Base-by-base conservation (phyloP, 2,797 vertebrate species). In the Rhinoraja longicauda region DNA sequence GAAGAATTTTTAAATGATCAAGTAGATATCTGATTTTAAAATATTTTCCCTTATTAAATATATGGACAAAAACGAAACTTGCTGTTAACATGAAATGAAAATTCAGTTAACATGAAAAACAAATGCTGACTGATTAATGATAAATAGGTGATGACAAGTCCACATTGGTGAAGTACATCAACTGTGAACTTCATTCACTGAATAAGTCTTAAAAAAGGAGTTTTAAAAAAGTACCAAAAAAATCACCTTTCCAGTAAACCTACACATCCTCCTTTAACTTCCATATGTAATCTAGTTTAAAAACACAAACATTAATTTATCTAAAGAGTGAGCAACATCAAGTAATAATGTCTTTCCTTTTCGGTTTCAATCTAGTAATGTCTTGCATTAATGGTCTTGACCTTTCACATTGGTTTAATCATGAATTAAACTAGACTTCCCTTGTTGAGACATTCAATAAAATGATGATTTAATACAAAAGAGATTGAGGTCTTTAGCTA, bases 71-170 rank as follows among this genome's bases (percentile, higher is more conserved):
- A 29, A n/a, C 6, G 53, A 1, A 26, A 73, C 6, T 92, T 75
- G 24, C 90, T 29, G 39, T 26, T 29, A 92, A 24, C 53, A 92
- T 92, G 70, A 92, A 75, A 90, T n/a, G n/a, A n/a, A n/a, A 24
- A 45, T 45, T 92, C 90, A 29, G 39, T 26, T 29, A 92, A 24
- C 53, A 92, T 92, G 70, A 92, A 75, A 90, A 92, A 75, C 70
- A 73, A 70, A 92, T 57, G 70, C 39, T 57, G 90, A 92, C 24
- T 92, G 39, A 75, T 92, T 92, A n/a, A 75, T 75, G 70, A 92
- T n/a, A 92, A 92, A 75, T 75, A 92, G 90, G 70, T 75, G 90
- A 92, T 57, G 70, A 92, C 90, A 92, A 92, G 90, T 26, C 70
- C 72, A 36, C 90, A 92, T 53, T 75, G 90, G 67, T 91, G 21